phyloP scores from a whole-genome alignment of 2,888 invertebrate species.

The Clunio marinus region DNA sequence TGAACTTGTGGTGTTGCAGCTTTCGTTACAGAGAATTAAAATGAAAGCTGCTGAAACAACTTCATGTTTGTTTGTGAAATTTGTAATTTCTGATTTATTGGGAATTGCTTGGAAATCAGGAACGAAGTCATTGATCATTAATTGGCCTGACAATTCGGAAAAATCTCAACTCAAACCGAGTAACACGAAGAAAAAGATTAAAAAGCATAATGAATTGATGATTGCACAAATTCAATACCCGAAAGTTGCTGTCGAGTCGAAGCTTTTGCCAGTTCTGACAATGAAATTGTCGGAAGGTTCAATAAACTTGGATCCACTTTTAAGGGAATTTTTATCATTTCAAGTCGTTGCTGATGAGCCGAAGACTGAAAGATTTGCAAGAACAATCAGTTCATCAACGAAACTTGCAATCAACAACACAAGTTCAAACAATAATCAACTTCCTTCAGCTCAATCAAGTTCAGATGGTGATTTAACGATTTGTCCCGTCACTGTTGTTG shows the following conservation, averaged over 20 bases:
- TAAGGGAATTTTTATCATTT: conserved; percentile 63
- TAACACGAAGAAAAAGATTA: background rate
- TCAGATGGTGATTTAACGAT: conserved; percentile 47
- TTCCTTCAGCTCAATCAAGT: conserved; percentile 49
- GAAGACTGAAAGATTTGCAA: background rate
- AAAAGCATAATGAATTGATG: conserved; percentile 36
- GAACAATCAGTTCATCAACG: conserved; percentile 42
- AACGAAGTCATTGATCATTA: conserved; percentile 19
- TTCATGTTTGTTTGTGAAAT: background rate
- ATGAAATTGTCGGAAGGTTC: conserved; percentile 54
- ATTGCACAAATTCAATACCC: conserved; percentile 47
- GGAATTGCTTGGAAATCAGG: conserved; percentile 24
- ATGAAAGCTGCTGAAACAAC: background rate
- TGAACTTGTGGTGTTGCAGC: conserved; percentile 21
- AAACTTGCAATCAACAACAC: conserved; percentile 43
- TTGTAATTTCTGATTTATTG: conserved; percentile 7
- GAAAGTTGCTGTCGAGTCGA: background rate
- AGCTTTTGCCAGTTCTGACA: conserved; percentile 49
- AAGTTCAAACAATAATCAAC: conserved; percentile 46
- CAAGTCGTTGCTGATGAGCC: conserved; percentile 41
- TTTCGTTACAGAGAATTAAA: background rate
- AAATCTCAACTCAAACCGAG: background rate
- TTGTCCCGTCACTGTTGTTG: conserved; percentile 11
- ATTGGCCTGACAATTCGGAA: background rate
- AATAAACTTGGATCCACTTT: conserved; percentile 60